Percentiles rank a stretch among this genome's conserved stretches.
phyloP scores from a whole-genome alignment of 1,140 invertebrate species.

The Pachypeltis micranthus region DNA sequence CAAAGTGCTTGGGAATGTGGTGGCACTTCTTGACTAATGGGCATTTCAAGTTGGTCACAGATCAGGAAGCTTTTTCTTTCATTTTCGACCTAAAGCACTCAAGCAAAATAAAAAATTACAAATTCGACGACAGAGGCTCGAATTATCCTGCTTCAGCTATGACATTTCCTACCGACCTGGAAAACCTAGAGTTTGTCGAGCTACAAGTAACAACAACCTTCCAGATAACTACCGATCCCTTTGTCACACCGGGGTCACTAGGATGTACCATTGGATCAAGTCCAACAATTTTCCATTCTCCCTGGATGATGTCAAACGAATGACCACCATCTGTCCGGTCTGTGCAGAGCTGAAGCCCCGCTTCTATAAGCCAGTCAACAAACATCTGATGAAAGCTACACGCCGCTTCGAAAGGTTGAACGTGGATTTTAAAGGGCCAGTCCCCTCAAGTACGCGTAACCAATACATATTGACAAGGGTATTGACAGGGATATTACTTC shows the following conservation, averaged over 20 bases:
- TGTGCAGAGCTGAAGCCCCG: constrained; percentile 25
- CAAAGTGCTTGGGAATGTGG: too few species aligned
- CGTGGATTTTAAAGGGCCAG: constrained; percentile 29
- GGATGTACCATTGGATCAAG: constrained; percentile 25
- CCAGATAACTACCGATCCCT: constrained; percentile 18
- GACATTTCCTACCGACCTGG: too few species aligned
- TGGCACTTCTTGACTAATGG: too few species aligned
- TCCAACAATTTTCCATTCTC: constrained; percentile 26
- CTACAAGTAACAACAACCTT: constrained; percentile 9
- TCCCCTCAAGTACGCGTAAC: constrained; percentile 23
- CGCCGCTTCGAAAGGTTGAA: constrained; percentile 24
- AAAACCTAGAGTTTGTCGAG: constrained; percentile 14
- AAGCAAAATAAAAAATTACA: too few species aligned
- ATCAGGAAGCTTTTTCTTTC: too few species aligned
- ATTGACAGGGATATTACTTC: constrained; percentile 23
- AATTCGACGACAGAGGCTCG: too few species aligned
- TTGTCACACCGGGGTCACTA: constrained; percentile 27
- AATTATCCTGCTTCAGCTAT: too few species aligned
- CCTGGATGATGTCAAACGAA: constrained; percentile 23
- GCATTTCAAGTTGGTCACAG: too few species aligned
- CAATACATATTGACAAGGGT: constrained; percentile 27
- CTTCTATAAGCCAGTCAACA: constrained; percentile 14
- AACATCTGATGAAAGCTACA: constrained; percentile 25
- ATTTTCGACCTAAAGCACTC: too few species aligned
- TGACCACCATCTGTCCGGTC: constrained; percentile 13